Evolutionary conservation across 2,113 vertebrate species (phyloP), one percentile per base, ranked within the genome.

Genomic region (Notiomystis cincta): DNA sequence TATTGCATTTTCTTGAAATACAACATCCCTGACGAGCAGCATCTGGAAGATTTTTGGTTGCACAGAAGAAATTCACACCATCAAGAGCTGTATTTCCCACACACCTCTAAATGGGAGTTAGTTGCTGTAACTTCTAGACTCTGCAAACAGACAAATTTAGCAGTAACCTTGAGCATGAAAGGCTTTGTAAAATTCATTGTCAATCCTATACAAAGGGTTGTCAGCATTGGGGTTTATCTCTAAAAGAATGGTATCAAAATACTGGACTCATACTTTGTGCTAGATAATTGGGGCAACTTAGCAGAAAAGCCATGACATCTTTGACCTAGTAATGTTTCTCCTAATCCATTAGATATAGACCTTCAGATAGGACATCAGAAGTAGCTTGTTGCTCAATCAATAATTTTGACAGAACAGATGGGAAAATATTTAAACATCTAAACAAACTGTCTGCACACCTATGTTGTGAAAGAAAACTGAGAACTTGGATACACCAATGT

Each of bases 401-500:
- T 96, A 98, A 95, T 90, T 96, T 94, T 92, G 92, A 97, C 97
- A 95, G 97, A 98, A 98, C 98, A 98, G 98, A 98, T 98, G 98
- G 98, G 94, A 92, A 70, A 96, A 93, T 83, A 97, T 96, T 97
- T 94, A 97, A 98, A 98, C 97, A 98, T 97, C 97, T 91, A 98
- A 98, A 97, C 97, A 98, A 98, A 98, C 96, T 94, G 98, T 97
- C 97, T 97, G 96, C 94, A 97, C 97, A 98, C 98, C 98, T 98
- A 98, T 97, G 95, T 75, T 97, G 97, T 97, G 97, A 98, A 97
- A 97, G 97, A 97, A 98, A 98, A 98, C 98, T 97, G 97, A 77
- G 97, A 98, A 98, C 95, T 96, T 96, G 92, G 87, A 97, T 95
- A 89, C 84, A 98, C 94, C 94, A 97, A 96, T 95, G 96, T 88